Evolutionary conservation across 2,797 vertebrate species (phyloP).

Genomic region (Clarias platycephalus): DNA sequence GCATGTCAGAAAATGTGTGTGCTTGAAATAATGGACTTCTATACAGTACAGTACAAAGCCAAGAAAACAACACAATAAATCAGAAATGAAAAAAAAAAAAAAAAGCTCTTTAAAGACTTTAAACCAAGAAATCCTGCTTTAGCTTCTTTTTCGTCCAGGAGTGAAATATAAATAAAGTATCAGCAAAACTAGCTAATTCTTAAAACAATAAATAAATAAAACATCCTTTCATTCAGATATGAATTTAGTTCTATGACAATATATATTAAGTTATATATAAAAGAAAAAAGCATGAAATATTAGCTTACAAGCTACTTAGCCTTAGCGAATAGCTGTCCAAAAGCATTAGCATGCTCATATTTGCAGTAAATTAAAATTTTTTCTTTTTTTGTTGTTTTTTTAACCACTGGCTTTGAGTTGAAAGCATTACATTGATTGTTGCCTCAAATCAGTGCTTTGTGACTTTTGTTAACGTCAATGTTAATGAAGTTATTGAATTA

Average conservation of each 20-base stretch:
- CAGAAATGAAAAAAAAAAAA: background rate
- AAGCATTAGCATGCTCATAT: background rate
- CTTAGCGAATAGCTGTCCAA: background rate
- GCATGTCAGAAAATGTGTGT: constrained; percentile 19
- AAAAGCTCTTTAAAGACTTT: background rate
- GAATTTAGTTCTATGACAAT: background rate
- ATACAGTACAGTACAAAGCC: background rate
- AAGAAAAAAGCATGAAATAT: no score
- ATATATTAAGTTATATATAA: no score
- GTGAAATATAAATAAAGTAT: background rate
- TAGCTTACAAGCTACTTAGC: background rate
- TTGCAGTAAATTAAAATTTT: background rate
- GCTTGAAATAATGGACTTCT: background rate
- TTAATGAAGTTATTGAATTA: no score
- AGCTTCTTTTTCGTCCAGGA: background rate
- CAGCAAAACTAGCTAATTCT: background rate
- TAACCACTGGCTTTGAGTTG: background rate
- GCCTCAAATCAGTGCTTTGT: no score
- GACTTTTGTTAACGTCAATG: no score
- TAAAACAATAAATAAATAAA: background rate
- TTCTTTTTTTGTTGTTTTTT: no score
- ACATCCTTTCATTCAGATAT: no score
- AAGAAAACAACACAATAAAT: background rate
- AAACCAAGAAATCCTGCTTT: background rate
- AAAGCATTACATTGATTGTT: background rate